Percentiles rank a stretch among this genome's conserved stretches.
These are phyloP conservation scores for Talpa occidentalis DNA, from an alignment of 2,113 vertebrate genomes.

Conservation along the genomic window DNA sequence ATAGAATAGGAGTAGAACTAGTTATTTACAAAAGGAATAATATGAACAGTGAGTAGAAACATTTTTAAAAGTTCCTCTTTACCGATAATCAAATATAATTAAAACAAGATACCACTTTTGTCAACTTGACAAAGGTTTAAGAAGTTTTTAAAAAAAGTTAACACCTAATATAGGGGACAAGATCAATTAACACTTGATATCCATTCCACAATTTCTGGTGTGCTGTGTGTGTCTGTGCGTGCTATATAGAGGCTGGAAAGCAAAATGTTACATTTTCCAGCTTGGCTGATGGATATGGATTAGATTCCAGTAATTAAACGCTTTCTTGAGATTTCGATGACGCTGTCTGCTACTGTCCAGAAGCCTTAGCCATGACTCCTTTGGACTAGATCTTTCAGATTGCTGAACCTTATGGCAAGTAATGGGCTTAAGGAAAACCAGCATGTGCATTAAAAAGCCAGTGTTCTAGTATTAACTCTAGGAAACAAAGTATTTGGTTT, in stretches of 20 bases:
- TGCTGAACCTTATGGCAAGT: neutral
- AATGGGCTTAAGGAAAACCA: neutral
- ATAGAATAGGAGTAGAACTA: neutral
- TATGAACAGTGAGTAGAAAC: neutral
- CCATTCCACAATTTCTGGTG: neutral
- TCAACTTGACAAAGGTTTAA: conserved; percentile 16
- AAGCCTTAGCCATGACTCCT: neutral
- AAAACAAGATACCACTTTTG: conserved; percentile 6
- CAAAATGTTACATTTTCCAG: neutral
- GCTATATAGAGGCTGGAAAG: neutral
- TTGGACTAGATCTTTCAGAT: neutral
- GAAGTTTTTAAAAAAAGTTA: neutral
- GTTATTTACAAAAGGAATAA: conserved; percentile 40
- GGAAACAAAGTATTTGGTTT: neutral
- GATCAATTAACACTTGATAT: neutral
- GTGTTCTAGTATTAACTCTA: neutral
- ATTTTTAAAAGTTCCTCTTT: conserved; percentile 40
- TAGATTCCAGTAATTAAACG: neutral
- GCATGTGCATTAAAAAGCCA: neutral
- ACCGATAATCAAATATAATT: neutral
- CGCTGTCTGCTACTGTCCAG: neutral
- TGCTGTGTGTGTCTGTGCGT: neutral
- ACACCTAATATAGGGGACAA: neutral
- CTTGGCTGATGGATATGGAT: neutral
- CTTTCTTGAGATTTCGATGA: neutral